A percentile compares a stretch with the other conserved stretches of the same genome.
Conservation (phyloP, 1,140 invertebrate species). For the Drosophila pachea region DNA sequence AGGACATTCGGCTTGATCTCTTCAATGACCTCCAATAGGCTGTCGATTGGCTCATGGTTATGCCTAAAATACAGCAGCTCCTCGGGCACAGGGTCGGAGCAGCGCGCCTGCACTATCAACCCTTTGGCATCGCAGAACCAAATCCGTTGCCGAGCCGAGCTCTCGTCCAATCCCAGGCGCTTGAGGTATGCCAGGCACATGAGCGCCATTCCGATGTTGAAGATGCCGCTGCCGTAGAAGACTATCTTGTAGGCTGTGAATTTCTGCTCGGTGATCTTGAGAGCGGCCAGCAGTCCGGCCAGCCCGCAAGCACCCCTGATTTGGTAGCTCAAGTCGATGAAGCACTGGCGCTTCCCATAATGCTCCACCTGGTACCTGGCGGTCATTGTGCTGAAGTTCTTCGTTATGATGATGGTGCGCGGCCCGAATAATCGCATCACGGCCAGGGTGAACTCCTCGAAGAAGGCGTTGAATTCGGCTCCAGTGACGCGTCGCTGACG, state of each 20-base stretch:
- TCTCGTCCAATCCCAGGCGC: constrained; percentile 85
- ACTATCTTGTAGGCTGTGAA: constrained; percentile 91
- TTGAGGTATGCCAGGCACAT: constrained; percentile 93
- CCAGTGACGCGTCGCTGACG: constrained; percentile 90
- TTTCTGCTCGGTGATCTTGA: constrained; percentile 87
- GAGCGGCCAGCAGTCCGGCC: constrained; percentile 91
- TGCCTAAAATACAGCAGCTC: constrained; percentile 90
- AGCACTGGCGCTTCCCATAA: constrained; percentile 92
- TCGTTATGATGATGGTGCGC: constrained; percentile 93
- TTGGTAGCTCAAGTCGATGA: constrained; percentile 98
- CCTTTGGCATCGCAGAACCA: constrained; percentile 86
- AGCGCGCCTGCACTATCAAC: constrained; percentile 87
- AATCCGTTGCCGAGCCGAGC: constrained; percentile 86
- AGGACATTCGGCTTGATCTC: constrained; percentile 89
- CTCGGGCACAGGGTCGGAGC: constrained; percentile 85
- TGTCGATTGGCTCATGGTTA: constrained; percentile 83
- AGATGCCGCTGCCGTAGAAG: constrained; percentile 96
- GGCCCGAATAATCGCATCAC: constrained; percentile 90
- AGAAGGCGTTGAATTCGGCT: constrained; percentile 91
- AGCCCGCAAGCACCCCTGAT: constrained; percentile 94
- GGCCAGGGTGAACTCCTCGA: constrained; percentile 86
- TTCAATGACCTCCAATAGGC: constrained; percentile 88
- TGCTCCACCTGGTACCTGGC: constrained; percentile 92
- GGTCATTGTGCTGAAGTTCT: constrained; percentile 95
- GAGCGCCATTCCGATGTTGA: constrained; percentile 91